Base-by-base conservation (phyloP, 2,888 invertebrate genomes). In the Crepidodera aurea region DNA sequence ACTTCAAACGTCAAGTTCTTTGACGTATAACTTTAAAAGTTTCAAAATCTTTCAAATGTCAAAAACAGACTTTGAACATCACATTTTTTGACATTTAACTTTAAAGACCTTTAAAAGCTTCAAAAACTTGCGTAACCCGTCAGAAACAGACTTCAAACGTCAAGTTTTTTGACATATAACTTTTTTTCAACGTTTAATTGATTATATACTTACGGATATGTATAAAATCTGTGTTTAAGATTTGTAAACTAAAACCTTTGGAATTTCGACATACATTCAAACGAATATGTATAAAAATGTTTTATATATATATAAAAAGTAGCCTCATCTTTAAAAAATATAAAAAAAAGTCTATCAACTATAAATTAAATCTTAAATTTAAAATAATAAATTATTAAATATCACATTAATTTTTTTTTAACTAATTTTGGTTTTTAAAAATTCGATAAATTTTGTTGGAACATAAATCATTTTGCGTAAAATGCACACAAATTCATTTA, bases 351-450 rank as follows among this genome's bases (percentile, higher is more conserved):
- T 39, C 16, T 39, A 39, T 12, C 5, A 39, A 39, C 12, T 39
- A 12, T 39, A 39, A 39, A 39, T 39, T 39, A 39, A 39, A 12
- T 16, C 39, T 39, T 39, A 39, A 2, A 39, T n/a, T 39, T 39
- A 39, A 39, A 39, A 39, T 15, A 39, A 39, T 39, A 39, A 39
- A 39, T 39, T 39, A 42, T 15, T 13, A 42, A 42, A 42, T 42
- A 42, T 42, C 42, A 42, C 42, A 42, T 42, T 39, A 12, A 39
- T 16, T 42, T 42, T 18, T 42, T n/a, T 42, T 16, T 42, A 18
- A 7, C 1, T 13, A 42, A 42, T 13, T 42, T 42, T 18, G 42
- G 18, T 42, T 42, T 42, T 42, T 22, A 22, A 7, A 39, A 39
- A 39, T 39, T 39, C 39, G 39, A 15, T n/a, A 16, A 39, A 39